phyloP scores from a whole-genome alignment of 2,888 invertebrate genomes.

The Nezara viridula region DNA sequence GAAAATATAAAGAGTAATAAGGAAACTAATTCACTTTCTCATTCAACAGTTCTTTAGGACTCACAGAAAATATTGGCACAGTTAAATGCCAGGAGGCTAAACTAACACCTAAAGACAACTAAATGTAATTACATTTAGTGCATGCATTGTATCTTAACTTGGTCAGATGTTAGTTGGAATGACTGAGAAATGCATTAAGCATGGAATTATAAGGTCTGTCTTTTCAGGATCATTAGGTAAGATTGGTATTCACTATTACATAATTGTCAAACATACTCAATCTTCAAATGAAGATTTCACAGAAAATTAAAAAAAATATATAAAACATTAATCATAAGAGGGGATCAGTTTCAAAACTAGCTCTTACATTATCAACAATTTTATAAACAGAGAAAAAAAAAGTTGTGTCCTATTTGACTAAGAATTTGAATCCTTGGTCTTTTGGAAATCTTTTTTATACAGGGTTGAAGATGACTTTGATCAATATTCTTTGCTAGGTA shows the following conservation, averaged over 20 bases:
- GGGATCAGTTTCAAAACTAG: too few species aligned
- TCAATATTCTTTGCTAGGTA: too few species aligned
- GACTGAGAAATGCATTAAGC: neutral
- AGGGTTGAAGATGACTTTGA: too few species aligned
- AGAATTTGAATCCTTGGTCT: too few species aligned
- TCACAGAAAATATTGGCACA: neutral
- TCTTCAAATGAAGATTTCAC: neutral
- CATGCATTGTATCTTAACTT: constrained; percentile 14
- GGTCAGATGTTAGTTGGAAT: neutral
- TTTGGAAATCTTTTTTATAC: too few species aligned
- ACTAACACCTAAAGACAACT: neutral
- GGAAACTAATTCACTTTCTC: neutral
- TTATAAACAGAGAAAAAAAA: too few species aligned
- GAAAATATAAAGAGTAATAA: neutral
- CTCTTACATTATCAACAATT: too few species aligned
- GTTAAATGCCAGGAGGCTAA: neutral
- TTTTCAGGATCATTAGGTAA: neutral
- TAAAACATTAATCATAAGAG: neutral
- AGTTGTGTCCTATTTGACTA: too few species aligned
- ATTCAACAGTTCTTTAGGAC: neutral
- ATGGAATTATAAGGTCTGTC: constrained; percentile 1
- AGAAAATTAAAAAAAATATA: neutral
- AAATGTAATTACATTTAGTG: neutral
- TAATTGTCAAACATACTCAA: neutral
- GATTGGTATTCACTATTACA: neutral